Base-by-base conservation (phyloP, 2,888 invertebrate genomes). In the Pocota personata region DNA sequence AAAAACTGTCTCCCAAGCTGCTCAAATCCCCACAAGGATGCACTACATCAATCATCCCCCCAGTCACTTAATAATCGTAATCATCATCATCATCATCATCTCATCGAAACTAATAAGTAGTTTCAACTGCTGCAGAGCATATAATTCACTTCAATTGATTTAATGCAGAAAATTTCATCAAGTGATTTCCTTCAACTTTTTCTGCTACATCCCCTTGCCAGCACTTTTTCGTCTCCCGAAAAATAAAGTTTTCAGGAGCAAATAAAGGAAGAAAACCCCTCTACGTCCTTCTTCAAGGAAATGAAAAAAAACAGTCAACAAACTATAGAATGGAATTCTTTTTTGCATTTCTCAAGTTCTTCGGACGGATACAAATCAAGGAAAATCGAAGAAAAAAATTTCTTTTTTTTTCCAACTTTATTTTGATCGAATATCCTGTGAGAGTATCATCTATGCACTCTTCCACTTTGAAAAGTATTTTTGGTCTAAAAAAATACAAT, bases 131-230 rank as follows among this genome's bases (percentile, higher is more conserved):
- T 84, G 84, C 80, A 80, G 84, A 75, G 75, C 84, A 75, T 75
- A 84, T 80, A 80, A 84, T 80, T 84, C 80, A 84, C 84, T 80
- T 76, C 66, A 84, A 80, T 80, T 84, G 84, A 84, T 84, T 84
- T 80, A 84, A 84, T 84, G 84, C 80, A 80, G 69, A 80, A 84
- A 80, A 80, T 76, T 75, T 80, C 71, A 71, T 84, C 84, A 80
- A 84, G 75, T 84, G 69, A 80, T 80, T 84, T 79, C 43, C 62
- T 69, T 43, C 30, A 84, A 79, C 66, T 73, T 79, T 60, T 82
- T 48, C 16, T 35, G n/a, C 40, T 21, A 21, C 55, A 46, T 6
- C 24, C 24, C 27, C 6, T 14, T n/a, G 27, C 35, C 3, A 10
- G 30, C 19, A 10, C 5, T 24, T 21, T 32, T 40, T 37, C 7